Conservation (phyloP, 2,797 vertebrate genomes). For the Parauchenoglanis ngamensis region DNA sequence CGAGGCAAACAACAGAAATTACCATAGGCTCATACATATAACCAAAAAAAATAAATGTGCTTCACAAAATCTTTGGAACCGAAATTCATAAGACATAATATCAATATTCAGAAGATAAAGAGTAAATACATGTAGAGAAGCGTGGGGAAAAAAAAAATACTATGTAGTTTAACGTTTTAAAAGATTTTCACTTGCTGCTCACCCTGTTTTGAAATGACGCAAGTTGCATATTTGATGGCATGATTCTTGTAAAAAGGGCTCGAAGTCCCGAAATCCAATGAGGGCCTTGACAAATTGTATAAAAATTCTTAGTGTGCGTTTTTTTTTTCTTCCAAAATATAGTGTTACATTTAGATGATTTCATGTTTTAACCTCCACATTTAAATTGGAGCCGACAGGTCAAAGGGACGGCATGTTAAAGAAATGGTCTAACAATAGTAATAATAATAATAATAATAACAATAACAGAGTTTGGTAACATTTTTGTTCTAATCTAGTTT, state of each 20-base stretch:
- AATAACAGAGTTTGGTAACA: slow-evolving; percentile 73
- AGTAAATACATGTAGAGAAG: slow-evolving; percentile 50
- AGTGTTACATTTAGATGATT: slow-evolving; percentile 20
- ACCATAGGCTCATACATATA: slow-evolving; percentile 67
- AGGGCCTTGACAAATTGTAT: neutral
- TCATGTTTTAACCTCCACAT: slow-evolving; percentile 14
- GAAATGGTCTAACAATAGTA: slow-evolving; percentile 50
- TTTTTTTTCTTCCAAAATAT: slow-evolving; percentile 13
- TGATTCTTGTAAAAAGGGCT: slow-evolving; percentile 38
- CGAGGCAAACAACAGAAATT: slow-evolving; percentile 66
- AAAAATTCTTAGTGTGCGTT: slow-evolving; percentile 9
- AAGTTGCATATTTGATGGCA: slow-evolving; percentile 48
- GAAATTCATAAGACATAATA: slow-evolving; percentile 70
- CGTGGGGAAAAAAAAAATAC: slow-evolving; percentile 72
- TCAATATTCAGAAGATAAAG: slow-evolving; percentile 72
- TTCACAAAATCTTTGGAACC: slow-evolving; percentile 82
- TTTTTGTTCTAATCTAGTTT: slow-evolving; percentile 78
- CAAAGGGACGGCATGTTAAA: slow-evolving; percentile 37
- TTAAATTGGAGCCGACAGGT: slow-evolving; percentile 38
- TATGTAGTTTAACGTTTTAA: slow-evolving; percentile 72
- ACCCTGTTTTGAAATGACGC: slow-evolving; percentile 38
- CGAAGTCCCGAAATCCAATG: slow-evolving; percentile 1
- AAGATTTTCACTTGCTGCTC: slow-evolving; percentile 56
- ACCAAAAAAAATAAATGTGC: slow-evolving; percentile 74
- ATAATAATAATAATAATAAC: slow-evolving; percentile 60